Evolutionary conservation across 2,797 vertebrate species (phyloP), one percentile per base, ranked within the genome.

Genomic region (Rachycentron canadum): DNA sequence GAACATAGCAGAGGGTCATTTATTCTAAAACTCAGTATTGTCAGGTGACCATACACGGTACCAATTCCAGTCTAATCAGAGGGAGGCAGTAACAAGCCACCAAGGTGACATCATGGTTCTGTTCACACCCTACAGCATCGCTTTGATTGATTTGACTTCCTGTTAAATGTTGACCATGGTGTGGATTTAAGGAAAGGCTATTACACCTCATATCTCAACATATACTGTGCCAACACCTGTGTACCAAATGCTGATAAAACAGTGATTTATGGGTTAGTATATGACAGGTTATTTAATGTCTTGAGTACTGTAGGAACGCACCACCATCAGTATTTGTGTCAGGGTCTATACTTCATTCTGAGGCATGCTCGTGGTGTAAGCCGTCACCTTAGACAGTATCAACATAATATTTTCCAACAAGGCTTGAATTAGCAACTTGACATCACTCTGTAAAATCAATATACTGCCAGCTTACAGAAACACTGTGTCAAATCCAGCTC

Each of bases 391-490:
- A 40, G 65, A 87, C 65, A 79, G 83, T 55, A 85, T 88, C 73
- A 53, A 61, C 66, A 57, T 47, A 58, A 67, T 73, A 32, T 79
- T 87, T 73, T 56, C 52, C 52, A 83, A 77, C 71, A 19, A 21
- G 73, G 34, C 68, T 77, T 40, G 13, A 84, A 86, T 87, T 84
- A 76, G 72, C 69, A 76, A 76, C 67, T 62, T 58, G 55, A 74
- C 73, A 55, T 79, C 79, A 78, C 59, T 78, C 76, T 80, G 72
- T 68, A 62, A 85, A 78, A 82, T 76, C 79, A 34, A 83, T 73
- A 90, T 91, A 91, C 93, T 91, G 92, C 92, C 93, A 93, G 76
- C 83, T 77, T 85, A 73, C 71, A 86, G 87, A 83, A 86, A 64
- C 76, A 69, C 82, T 16, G 79, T 87, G 87, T 92, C 84, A 87